Evolutionary conservation across 1,140 invertebrate genomes (phyloP), one percentile per base, ranked within the genome.

Genomic region (Saccostrea glomerata): DNA sequence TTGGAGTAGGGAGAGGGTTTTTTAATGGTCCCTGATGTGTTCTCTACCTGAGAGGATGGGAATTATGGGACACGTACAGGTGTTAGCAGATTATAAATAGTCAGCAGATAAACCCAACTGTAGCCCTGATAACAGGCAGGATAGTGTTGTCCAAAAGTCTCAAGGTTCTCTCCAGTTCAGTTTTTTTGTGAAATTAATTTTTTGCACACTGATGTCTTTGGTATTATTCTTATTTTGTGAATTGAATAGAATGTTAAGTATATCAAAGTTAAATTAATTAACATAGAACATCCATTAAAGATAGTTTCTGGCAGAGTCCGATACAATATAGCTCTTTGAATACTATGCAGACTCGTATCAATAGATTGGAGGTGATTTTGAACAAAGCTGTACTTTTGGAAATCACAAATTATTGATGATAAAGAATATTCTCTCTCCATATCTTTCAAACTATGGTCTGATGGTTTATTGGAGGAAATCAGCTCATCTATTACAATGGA

Each of bases 351-450:
- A 77, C 25, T 23, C 17, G 5, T 17, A 66, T 23, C 60, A 7
- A 20, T 47, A 47, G 47, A 2, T 3, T 20, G n/a, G n/a, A 20
- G 17, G 58, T 20, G 70, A 77, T 77, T 77, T 77, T 36, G 70
- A 77, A 30, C 70, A 77, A 77, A 25, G 70, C 70, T 77, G 70
- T 77, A 77, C 25, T 77, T 77, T 77, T 77, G 11, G 70, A 77
- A 77, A 77, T 77, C 70, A 77, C 70, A 77, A 77, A 77, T 77
- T 77, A 77, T 77, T 77, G 70, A 77, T 77, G 70, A 77, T 77
- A 77, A 77, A 77, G 70, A 77, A 77, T 77, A 77, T 77, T 77
- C 70, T 20, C n/a, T 66, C 11, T 4, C 25, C 70, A 36, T 77
- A 77, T 77, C 70, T 77, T 77, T 63, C 11, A 30, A 25, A 73